phyloP scores from a whole-genome alignment of 53 echinoderm and acorn worm genomes.

The Echinarachnius parma region DNA sequence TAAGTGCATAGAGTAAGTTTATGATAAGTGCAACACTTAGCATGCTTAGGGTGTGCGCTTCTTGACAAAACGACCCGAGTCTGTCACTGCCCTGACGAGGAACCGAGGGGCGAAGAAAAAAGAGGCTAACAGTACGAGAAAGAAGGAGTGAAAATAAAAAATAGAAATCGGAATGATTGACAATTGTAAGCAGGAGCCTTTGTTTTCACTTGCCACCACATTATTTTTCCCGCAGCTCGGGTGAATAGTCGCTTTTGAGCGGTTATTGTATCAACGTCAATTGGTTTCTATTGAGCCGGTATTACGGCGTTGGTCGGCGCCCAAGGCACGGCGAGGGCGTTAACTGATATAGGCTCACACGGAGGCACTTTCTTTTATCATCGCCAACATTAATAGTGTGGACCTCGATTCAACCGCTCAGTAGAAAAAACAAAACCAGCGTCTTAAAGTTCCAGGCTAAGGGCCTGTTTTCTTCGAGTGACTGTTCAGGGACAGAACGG shows the following conservation, averaged over 20 bases:
- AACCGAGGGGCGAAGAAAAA: not conserved
- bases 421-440: too few relatives aligned
- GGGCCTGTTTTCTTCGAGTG: too few relatives aligned
- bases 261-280: constrained; percentile 53
- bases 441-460: too few relatives aligned
- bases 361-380: constrained; percentile 25
- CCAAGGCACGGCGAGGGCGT: constrained; percentile 5
- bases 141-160: constrained; percentile 13
- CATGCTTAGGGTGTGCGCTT: too few relatives aligned
- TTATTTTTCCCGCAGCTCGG: constrained; percentile 46
- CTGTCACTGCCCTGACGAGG: too few relatives aligned
- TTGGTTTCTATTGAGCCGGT: constrained; percentile 52
- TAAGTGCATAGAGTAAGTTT: too few relatives aligned
- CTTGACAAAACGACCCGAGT: too few relatives aligned
- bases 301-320: constrained; percentile 27
- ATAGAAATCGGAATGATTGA: constrained; percentile 43
- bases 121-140: not conserved
- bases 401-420: too few relatives aligned
- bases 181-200: constrained; percentile 48
- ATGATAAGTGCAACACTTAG: too few relatives aligned
- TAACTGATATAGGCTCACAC: constrained; percentile 36
- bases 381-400: constrained; percentile 16
- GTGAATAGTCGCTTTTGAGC: constrained; percentile 41
- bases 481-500: too few relatives aligned
- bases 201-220: constrained; percentile 48